phyloP scores from a whole-genome alignment of 2,888 invertebrate species.

The Syrista parreyssii region DNA sequence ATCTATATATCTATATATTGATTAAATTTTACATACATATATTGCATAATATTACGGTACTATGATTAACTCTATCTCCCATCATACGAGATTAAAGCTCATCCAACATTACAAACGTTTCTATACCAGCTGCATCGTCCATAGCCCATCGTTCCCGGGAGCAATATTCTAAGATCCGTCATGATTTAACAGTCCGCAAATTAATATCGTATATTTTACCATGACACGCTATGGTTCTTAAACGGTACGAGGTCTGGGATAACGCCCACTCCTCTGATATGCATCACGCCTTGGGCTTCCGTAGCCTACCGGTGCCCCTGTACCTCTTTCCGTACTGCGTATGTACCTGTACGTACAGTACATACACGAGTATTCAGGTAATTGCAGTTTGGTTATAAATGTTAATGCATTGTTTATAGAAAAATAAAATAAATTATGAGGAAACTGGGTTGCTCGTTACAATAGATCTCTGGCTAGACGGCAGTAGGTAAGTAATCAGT shows the following conservation, averaged over 20 bases:
- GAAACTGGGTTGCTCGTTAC: slow-evolving; percentile 22
- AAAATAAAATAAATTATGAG: slow-evolving; percentile 24
- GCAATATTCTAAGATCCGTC: not conserved
- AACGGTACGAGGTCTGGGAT: not conserved
- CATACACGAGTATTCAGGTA: slow-evolving; percentile 25
- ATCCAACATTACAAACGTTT: not conserved
- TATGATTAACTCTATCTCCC: not conserved
- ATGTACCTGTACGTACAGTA: slow-evolving; percentile 5
- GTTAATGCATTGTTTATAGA: not conserved
- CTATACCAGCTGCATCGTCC: not conserved
- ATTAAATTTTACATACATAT: slow-evolving; percentile 5
- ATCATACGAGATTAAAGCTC: not conserved
- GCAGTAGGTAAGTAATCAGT: too few relatives aligned
- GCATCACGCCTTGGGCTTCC: slow-evolving; percentile 34
- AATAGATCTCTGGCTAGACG: too few relatives aligned
- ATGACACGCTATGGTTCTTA: slow-evolving; percentile 15
- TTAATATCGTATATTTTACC: slow-evolving; percentile 18
- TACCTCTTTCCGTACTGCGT: slow-evolving; percentile 24
- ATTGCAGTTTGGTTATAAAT: slow-evolving; percentile 29
- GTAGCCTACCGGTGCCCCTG: slow-evolving; percentile 36
- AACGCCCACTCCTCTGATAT: slow-evolving; percentile 37
- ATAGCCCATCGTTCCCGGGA: not conserved
- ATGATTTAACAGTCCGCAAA: not conserved
- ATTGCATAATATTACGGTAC: not conserved
- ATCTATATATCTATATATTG: not conserved